Evolutionary conservation across 2,888 invertebrate genomes (phyloP).

Genomic region (Eupithecia subfuscata): DNA sequence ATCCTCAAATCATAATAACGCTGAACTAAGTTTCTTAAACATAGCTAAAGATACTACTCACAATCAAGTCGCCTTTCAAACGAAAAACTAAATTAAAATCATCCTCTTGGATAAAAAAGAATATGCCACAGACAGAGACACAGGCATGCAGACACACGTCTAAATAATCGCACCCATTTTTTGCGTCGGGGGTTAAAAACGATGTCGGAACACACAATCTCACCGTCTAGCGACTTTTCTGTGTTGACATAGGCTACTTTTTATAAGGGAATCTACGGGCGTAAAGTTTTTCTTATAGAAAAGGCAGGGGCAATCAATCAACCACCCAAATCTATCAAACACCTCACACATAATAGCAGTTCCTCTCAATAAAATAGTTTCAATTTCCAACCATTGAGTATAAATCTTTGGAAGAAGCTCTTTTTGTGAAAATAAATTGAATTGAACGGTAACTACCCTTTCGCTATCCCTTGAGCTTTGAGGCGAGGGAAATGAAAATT

Average conservation of each 20-base stretch:
- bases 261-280: background rate
- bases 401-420: background rate
- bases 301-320: background rate
- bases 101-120: background rate
- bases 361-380: slow-evolving; percentile 1
- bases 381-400: background rate
- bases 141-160: too few relatives aligned
- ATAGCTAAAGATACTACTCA: too few relatives aligned
- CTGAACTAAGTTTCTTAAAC: too few relatives aligned
- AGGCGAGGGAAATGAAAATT: slow-evolving; percentile 14
- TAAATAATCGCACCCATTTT: too few relatives aligned
- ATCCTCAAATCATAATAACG: too few relatives aligned
- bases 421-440: slow-evolving; percentile 8
- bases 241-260: background rate
- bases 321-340: background rate
- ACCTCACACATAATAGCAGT: background rate
- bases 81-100: background rate
- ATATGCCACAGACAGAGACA: too few relatives aligned
- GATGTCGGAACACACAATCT: background rate
- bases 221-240: background rate
- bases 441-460: slow-evolving; percentile 11
- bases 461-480: slow-evolving; percentile 8
- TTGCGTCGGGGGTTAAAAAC: background rate
- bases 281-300: background rate
- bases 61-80: background rate